Percentiles rank a stretch among this genome's conserved stretches.
Conservation (phyloP, 2,888 invertebrate genomes). For the Volucella bombylans region DNA sequence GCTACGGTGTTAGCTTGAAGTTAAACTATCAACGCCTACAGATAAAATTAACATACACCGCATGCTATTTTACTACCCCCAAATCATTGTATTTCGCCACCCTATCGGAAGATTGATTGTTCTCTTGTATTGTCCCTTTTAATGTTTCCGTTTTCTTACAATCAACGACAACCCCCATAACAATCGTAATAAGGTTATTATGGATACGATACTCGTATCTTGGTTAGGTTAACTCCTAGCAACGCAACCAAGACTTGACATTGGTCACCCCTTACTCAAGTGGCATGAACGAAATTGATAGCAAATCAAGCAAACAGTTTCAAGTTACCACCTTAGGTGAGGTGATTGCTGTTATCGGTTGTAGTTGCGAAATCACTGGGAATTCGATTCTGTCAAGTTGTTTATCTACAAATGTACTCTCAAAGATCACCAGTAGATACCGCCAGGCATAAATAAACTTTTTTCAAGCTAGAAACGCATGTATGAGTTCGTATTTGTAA, state of each 20-base stretch:
- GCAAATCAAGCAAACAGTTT: slow-evolving; percentile 26
- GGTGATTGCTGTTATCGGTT: slow-evolving; percentile 45
- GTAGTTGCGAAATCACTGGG: slow-evolving; percentile 37
- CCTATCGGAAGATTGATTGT: slow-evolving; percentile 7
- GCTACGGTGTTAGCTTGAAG: too few species aligned
- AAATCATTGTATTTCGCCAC: too few species aligned
- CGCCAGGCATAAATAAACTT: slow-evolving; percentile 7
- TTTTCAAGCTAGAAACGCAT: background rate
- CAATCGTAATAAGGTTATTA: background rate
- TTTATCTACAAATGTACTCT: slow-evolving; percentile 10
- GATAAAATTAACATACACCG: too few species aligned
- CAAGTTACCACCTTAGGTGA: slow-evolving; percentile 45
- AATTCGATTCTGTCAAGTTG: slow-evolving; percentile 27
- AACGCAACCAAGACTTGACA: slow-evolving; percentile 15
- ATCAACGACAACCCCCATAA: background rate
- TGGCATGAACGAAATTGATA: slow-evolving; percentile 12
- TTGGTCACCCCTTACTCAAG: slow-evolving; percentile 15
- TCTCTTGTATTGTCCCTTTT: background rate
- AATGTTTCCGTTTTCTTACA: background rate
- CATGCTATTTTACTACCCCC: too few species aligned
- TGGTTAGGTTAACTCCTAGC: slow-evolving; percentile 19
- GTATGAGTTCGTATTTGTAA: background rate
- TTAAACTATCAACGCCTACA: too few species aligned
- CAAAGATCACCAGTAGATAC: slow-evolving; percentile 20
- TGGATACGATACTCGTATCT: background rate